Evolutionary conservation across 2,888 invertebrate species (phyloP), one percentile per base, ranked within the genome.

Genomic region (Falcaria lacertinaria): DNA sequence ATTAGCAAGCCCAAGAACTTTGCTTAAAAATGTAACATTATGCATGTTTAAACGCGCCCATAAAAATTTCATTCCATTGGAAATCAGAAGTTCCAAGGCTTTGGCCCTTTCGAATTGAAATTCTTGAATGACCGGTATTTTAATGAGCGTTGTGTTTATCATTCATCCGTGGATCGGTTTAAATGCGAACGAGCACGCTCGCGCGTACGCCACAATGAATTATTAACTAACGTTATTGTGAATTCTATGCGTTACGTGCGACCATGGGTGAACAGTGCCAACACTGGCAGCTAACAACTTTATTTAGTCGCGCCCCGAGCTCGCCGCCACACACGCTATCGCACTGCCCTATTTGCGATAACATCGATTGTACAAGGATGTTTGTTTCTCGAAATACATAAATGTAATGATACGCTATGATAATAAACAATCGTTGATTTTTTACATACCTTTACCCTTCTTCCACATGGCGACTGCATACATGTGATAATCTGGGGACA

Each of bases 391-490:
- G 3, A 28, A 28, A 4, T 11, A 28, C 11, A 7, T 8, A 25
- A 25, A 8, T 28, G 3, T 28, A 7, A 11, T 11, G 7, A 28
- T 28, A 11, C 28, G 28, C 3, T 28, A 28, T 2, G 11, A 28
- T 16, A 44, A 28, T 42, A 25, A 34, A 42, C 41, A 33, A 19
- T 15, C 8, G 22, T 40, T 32, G 37, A n/a, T n/a, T 54, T 16
- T 19, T 39, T 51, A 83, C 90, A 69, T 77, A 93, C 94, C 93
- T 91, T 93, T 93, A 75, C 93, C 92, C 75, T 91, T 90, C 78
- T 92, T 92, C 91, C 93, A 93, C 76, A 93, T 87, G 60, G 93
- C 93, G 60, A 94, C 89, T 58, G 94, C 94, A 79, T 92, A 94
- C 89, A 92, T 88, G 60, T 90, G 89, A 66, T 88, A 83, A 60